These are phyloP conservation scores for Vidua chalybeata DNA, from an alignment of 2,113 vertebrate genomes.

Conservation along the genomic window DNA sequence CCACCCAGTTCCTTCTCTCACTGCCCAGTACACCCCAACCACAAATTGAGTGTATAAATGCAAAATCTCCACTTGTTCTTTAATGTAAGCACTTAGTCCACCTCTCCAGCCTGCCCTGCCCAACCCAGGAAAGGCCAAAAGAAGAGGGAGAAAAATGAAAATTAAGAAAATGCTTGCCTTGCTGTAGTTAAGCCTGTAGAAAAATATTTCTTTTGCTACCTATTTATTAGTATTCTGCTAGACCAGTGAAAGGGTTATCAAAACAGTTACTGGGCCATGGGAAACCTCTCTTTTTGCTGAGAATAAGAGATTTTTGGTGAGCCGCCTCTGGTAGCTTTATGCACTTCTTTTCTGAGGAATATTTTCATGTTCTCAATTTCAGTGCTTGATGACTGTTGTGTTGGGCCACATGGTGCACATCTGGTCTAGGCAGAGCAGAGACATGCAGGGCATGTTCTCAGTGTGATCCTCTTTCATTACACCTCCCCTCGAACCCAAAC, in stretches of 20 bases:
- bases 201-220: not conserved
- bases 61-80: not conserved
- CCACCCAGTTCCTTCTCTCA: not conserved
- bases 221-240: not conserved
- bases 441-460: not conserved
- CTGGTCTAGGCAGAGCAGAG: not conserved
- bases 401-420: not conserved
- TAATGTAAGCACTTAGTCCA: not conserved
- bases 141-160: not conserved
- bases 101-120: not conserved
- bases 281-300: not conserved
- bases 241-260: not conserved
- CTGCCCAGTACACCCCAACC: not conserved
- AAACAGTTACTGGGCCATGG: not conserved
- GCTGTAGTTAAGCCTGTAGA: not conserved
- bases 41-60: not conserved
- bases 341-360: not conserved
- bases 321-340: accelerated
- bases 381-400: accelerated
- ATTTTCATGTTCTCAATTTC: not conserved
- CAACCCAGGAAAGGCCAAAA: not conserved
- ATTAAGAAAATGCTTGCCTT: not conserved
- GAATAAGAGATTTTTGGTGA: not conserved
- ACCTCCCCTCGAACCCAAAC: not conserved
- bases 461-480: not conserved